Evolutionary conservation across 2,888 invertebrate genomes (phyloP), one percentile per base, ranked within the genome.

Genomic region (Ornithoptera alexandrae): DNA sequence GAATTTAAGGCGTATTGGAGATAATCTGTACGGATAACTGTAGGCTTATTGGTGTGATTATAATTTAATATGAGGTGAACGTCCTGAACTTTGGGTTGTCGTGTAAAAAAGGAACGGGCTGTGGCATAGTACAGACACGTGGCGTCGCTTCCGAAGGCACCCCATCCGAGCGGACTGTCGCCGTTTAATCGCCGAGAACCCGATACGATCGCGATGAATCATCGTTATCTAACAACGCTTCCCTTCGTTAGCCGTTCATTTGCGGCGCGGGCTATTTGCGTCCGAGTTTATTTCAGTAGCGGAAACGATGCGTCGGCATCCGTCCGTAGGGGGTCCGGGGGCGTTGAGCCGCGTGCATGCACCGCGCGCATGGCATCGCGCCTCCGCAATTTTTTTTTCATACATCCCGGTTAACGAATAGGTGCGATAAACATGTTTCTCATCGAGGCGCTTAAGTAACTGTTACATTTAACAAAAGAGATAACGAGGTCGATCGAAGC

Each of bases 261-360:
- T 68, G 71, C 62, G 62, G 65, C 65, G 42, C 69, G 65, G 42
- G 74, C 74, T 79, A 78, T 79, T 80, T 77, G 67, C 71, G 76
- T 71, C 68, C 58, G 36, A 39, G 39, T 68, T 69, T 81, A 80
- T 79, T 79, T 78, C 71, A 53, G 75, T 73, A 78, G 68, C 81
- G 81, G 81, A 82, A 80, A 74, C 75, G 72, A 67, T 67, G 66
- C 68, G 71, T 68, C 67, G 70, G 68, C 76, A 78, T 80, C 80
- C 79, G 78, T 77, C 74, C 78, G 78, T 77, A 73, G 81, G 82
- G 82, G 82, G 81, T 81, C 79, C 59, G 71, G 69, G 80, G 74
- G 69, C 78, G 73, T 76, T 78, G 76, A 73, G 73, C 77, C 67
- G 65, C 39, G 39, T 24, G 66, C 6, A 61, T n/a, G 20, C 53